Base-by-base conservation (phyloP, 1,140 invertebrate species). In the Rhopalosiphum maidis region DNA sequence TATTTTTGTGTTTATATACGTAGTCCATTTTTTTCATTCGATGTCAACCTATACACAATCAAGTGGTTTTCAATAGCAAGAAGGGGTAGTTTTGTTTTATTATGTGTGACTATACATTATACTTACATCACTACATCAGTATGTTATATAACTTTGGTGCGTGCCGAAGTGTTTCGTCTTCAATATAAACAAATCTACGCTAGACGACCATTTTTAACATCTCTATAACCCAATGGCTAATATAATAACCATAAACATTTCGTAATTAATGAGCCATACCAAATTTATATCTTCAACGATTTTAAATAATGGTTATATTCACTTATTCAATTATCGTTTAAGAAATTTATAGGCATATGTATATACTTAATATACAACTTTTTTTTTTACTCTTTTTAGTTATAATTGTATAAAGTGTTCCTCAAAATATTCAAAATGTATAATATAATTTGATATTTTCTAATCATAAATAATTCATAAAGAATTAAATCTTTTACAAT, bases 141-240 rank as follows among this genome's bases (percentile, higher is more conserved):
- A 21, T 51, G n/a, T 35, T 89, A 55, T 55, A 55, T 55, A 48
- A 89, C 23, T 91, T 91, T 77, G 60, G 41, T 77, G 22, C 60
- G 30, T 91, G 90, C 43, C 60, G 41, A 82, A 91, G 60, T 91
- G 90, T 91, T 77, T 77, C 21, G 23, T 89, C 48, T 51, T 37
- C 21, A 11, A 30, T 54, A 55, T 41, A 89, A 89, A 55, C 88
- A 89, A 55, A 1, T 25, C 35, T 30, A 1, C 3, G 35, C 54
- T 48, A 37, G 48, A 51, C 4, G 90, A 46, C 55, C 18, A 22
- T 82, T 11, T 43, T 46, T 48, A 91, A 91, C 41, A 77, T 21
- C n/a, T 68, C 8, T 15, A 91, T 91, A n/a, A 18, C 11, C 7
- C 30, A 21, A 37, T 54, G 7, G 35, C 15, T 2, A 35, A 51